phyloP scores from a whole-genome alignment of 2,797 vertebrate genomes.

The Gouania willdenowi region DNA sequence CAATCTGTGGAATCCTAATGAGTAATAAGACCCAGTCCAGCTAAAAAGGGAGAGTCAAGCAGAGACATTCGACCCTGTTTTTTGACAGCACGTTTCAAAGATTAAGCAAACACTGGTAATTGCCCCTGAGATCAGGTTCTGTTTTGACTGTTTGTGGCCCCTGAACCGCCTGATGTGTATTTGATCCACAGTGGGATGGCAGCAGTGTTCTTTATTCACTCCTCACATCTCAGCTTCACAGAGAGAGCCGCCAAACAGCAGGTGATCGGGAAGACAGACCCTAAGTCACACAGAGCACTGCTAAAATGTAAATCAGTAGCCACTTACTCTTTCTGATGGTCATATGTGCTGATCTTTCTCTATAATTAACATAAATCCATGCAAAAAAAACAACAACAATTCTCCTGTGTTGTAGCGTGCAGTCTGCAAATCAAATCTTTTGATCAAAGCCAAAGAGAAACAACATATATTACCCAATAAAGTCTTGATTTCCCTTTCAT shows the following conservation, averaged over 20 bases:
- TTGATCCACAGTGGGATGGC: slow-evolving; percentile 59
- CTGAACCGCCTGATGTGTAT: slow-evolving; percentile 42
- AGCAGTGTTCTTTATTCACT: slow-evolving; percentile 50
- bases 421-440: slow-evolving; percentile 15
- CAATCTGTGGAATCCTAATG: slow-evolving; percentile 62
- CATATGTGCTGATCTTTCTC: slow-evolving; percentile 14
- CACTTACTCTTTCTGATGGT: no score
- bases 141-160: slow-evolving; percentile 69
- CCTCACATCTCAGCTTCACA: slow-evolving; percentile 40
- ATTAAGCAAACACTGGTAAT: slow-evolving; percentile 71
- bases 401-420: slow-evolving; percentile 17
- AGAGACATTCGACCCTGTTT: slow-evolving; percentile 53
- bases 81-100: slow-evolving; percentile 59
- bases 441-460: slow-evolving; percentile 39
- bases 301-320: slow-evolving; percentile 34
- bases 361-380: slow-evolving; percentile 4
- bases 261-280: slow-evolving; percentile 5
- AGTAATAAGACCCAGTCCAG: slow-evolving; percentile 52
- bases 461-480: slow-evolving; percentile 34
- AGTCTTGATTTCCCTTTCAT: slow-evolving; percentile 40
- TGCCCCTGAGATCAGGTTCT: slow-evolving; percentile 64
- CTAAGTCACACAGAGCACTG: slow-evolving; percentile 8
- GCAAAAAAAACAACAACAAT: slow-evolving; percentile 12
- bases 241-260: slow-evolving; percentile 28
- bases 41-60: slow-evolving; percentile 54